These are phyloP conservation scores for Siphamia tubifer DNA, from an alignment of 2,113 vertebrate species.

Conservation along the genomic window DNA sequence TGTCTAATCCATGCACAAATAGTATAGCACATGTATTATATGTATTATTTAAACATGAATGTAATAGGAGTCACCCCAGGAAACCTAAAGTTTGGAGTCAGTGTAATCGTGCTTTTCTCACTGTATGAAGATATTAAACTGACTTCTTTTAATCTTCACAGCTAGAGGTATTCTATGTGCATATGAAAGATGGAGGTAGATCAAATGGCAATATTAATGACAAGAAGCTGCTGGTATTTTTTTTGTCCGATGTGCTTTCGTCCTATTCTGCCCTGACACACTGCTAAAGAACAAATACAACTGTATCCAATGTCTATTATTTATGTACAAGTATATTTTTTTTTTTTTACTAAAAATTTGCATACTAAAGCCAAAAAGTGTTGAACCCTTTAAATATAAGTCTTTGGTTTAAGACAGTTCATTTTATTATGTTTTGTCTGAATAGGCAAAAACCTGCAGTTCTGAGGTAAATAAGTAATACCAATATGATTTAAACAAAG, in stretches of 20 bases:
- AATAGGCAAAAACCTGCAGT: too few species aligned
- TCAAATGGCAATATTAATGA: conserved; percentile 70
- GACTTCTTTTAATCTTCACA: conserved; percentile 12
- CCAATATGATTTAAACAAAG: too few species aligned
- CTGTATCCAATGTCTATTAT: background rate
- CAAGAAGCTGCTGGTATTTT: conserved; percentile 10
- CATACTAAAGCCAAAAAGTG: too few species aligned
- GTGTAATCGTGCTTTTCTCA: background rate
- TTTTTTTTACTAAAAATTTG: too few species aligned
- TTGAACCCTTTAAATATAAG: too few species aligned
- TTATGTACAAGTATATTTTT: background rate
- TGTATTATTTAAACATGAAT: background rate
- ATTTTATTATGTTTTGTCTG: too few species aligned
- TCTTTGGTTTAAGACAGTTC: too few species aligned
- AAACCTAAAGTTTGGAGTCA: background rate
- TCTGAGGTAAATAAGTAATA: too few species aligned
- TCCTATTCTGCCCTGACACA: conserved; percentile 26
- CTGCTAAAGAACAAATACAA: conserved; percentile 32
- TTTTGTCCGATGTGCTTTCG: conserved; percentile 14
- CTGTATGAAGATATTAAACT: background rate
- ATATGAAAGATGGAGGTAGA: conserved; percentile 29
- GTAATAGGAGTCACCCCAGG: background rate
- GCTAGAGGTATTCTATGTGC: conserved; percentile 1
- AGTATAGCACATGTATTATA: background rate
- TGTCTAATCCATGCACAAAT: background rate